Evolutionary conservation across 35 echinoderm and acorn worm species (phyloP).

Genomic region (Holothuria glaberrima): DNA sequence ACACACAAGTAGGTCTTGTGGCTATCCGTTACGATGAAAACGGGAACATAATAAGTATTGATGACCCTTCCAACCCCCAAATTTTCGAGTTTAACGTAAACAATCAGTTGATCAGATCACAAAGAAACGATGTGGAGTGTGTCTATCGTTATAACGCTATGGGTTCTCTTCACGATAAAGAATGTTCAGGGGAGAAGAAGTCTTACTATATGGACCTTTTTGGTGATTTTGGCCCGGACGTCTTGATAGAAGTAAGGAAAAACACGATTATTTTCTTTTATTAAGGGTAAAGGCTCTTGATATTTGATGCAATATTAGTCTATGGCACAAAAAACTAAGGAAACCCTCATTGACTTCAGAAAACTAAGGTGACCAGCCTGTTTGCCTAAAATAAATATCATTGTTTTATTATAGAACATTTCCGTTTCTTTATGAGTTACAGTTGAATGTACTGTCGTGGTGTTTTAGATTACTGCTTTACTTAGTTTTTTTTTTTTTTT

Average conservation of each 20-base stretch:
- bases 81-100: conserved; percentile 52
- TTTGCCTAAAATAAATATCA: too few relatives aligned
- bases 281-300: too few relatives aligned
- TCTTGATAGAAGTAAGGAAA: conserved; percentile 57
- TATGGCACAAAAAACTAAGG: too few relatives aligned
- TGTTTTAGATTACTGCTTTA: too few relatives aligned
- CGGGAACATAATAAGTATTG: conserved; percentile 53
- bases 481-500: too few relatives aligned
- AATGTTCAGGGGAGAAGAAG: conserved; percentile 41
- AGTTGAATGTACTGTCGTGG: too few relatives aligned
- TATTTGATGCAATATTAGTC: too few relatives aligned
- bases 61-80: background rate
- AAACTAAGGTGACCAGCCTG: too few relatives aligned
- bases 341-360: too few relatives aligned
- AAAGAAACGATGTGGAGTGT: conserved; percentile 27
- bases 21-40: conserved; percentile 35
- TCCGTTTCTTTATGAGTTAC: too few relatives aligned
- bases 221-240: conserved; percentile 59
- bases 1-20: conserved; percentile 35
- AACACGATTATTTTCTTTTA: background rate
- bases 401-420: too few relatives aligned
- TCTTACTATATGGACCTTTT: conserved; percentile 64
- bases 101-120: conserved; percentile 2
- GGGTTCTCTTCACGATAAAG: conserved; percentile 54
- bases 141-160: conserved; percentile 58